Base-by-base conservation (phyloP, 2,113 vertebrate species). In the Todiramphus chloris region DNA sequence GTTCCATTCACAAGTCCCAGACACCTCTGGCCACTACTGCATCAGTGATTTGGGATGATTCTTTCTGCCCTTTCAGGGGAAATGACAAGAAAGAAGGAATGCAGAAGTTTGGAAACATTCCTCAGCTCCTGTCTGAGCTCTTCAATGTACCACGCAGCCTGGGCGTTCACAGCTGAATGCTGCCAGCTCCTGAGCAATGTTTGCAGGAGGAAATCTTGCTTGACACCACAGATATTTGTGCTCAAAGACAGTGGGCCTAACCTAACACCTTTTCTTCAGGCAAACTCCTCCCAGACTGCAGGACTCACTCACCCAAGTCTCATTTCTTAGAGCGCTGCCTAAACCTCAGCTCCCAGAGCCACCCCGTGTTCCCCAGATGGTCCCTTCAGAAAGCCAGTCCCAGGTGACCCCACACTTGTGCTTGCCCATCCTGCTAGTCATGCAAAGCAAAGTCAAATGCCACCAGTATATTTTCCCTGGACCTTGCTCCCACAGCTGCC, bases 321-420 rank as follows among this genome's bases (percentile, higher is more conserved):
- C 59, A 2, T 13, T 46, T 30, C 68, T 24, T 64, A 51, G 16
- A 73, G 43, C 3, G 0, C 59, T 37, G n/a, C 1, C 44, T 25
- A 51, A 84, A 74, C 6, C 35, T 19, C 44, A 28, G 21, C 35
- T 64, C 39, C 58, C 80, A 78, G 28, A 50, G 66, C 35, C 48
- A 6, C 69, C 44, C 12, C 0, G 0, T 12, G 9, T 19, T 27
- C 68, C 63, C 14, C 0, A 1, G 16, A 13, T 0, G 4, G 5
- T 83, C 17, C 73, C 50, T 83, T 55, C 77, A 33, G 63, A 88
- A 75, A 75, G 13, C 50, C 62, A 41, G 5, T 66, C 44, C 67
- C 58, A 23, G n/a, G 10, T 59, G 13, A 73, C 23, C 50, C 64
- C 25, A 2, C 0, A 0, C 31, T 58, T 7, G 10, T 33, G 7